Conservation (phyloP, 1,140 invertebrate species). For the Bombus affinis region DNA sequence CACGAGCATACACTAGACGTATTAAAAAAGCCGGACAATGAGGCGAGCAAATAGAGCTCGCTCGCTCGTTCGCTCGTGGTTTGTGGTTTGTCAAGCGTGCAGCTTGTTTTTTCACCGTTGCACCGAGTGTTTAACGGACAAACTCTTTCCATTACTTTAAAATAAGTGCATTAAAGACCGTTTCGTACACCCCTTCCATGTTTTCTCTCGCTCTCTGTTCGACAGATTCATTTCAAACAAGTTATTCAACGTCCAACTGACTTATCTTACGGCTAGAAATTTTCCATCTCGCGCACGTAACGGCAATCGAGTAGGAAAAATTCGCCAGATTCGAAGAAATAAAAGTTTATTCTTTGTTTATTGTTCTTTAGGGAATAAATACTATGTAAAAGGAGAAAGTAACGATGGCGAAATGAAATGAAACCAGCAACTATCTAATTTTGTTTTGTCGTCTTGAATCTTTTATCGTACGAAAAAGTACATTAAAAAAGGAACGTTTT, state of each 20-base stretch:
- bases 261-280: neutral
- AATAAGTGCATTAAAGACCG: slow-evolving; percentile 54
- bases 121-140: slow-evolving; percentile 36
- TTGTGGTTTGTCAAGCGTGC: slow-evolving; percentile 70
- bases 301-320: neutral
- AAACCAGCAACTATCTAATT: too few species aligned
- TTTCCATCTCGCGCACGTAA: too few species aligned
- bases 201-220: slow-evolving; percentile 48
- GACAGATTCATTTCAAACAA: slow-evolving; percentile 50
- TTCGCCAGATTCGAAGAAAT: neutral
- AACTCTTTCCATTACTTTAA: slow-evolving; percentile 61
- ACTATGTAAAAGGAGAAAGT: too few species aligned
- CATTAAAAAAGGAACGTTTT: too few species aligned
- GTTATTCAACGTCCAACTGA: slow-evolving; percentile 3
- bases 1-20: slow-evolving; percentile 41
- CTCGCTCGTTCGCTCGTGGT: slow-evolving; percentile 60
- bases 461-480: too few species aligned
- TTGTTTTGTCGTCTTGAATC: too few species aligned
- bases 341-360: neutral
- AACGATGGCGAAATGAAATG: neutral
- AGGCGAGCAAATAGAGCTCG: slow-evolving; percentile 65
- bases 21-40: slow-evolving; percentile 70
- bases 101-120: slow-evolving; percentile 67
- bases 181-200: neutral
- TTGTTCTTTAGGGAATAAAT: neutral